A percentile compares a stretch with the other conserved stretches of the same genome.
phyloP scores from a whole-genome alignment of 2,888 invertebrate genomes.

The Euphydryas editha region DNA sequence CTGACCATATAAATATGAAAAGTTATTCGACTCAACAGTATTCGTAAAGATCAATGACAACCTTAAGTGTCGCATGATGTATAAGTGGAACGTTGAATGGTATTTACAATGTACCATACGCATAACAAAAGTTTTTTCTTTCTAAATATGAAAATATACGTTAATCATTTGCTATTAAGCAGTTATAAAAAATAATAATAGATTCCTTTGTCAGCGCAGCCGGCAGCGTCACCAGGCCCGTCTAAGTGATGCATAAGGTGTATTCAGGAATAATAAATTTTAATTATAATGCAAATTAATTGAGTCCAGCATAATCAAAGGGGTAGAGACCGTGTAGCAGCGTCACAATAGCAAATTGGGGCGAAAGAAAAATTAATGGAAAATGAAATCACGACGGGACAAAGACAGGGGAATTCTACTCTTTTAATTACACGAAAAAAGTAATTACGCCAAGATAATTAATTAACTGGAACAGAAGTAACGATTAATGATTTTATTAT shows the following conservation, averaged over 20 bases:
- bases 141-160: constrained; percentile 11
- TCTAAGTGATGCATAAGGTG: constrained; percentile 39
- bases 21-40: constrained; percentile 29
- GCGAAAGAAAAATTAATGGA: constrained; percentile 84
- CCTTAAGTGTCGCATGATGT: not conserved
- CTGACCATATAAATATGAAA: constrained; percentile 39
- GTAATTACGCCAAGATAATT: constrained; percentile 84
- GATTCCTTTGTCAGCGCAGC: constrained; percentile 36
- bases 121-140: not conserved
- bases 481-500: constrained; percentile 84
- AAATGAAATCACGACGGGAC: constrained; percentile 83
- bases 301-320: constrained; percentile 80
- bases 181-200: constrained; percentile 29
- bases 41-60: constrained; percentile 1
- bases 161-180: constrained; percentile 24
- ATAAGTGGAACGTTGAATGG: constrained; percentile 1
- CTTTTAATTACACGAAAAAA: constrained; percentile 84
- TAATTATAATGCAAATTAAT: constrained; percentile 82
- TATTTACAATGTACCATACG: not conserved
- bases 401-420: constrained; percentile 83
- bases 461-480: constrained; percentile 84
- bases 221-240: constrained; percentile 21
- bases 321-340: constrained; percentile 78
- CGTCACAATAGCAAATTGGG: constrained; percentile 84
- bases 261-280: constrained; percentile 70